Conservation (phyloP, 2,888 invertebrate species). For the Trichogramma dendrolimi region DNA sequence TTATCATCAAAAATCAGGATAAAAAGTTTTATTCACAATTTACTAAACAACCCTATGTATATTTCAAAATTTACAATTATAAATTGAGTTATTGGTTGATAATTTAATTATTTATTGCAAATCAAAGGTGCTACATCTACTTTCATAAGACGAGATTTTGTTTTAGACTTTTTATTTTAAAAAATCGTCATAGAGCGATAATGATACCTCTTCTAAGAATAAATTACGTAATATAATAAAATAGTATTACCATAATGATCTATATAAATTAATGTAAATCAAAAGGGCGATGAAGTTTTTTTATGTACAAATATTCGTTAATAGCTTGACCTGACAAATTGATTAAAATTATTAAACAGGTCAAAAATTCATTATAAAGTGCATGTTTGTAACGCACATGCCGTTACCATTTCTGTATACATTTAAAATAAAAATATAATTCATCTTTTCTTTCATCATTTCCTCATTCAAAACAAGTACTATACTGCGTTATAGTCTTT, state of each 20-base stretch:
- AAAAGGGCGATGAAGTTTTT: constrained; percentile 12
- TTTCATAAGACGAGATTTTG: too few species aligned
- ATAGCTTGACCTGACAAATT: constrained; percentile 8
- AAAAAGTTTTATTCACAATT: too few species aligned
- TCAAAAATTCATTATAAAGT: constrained; percentile 9
- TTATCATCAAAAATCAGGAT: too few species aligned
- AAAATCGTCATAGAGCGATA: constrained; percentile 6
- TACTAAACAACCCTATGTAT: too few species aligned
- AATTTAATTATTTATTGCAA: too few species aligned
- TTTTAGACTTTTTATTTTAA: not conserved
- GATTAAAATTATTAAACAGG: constrained; percentile 7
- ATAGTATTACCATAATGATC: not conserved
- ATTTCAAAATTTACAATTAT: too few species aligned
- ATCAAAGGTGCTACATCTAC: too few species aligned
- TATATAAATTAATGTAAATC: constrained; percentile 10
- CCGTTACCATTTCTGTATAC: not conserved
- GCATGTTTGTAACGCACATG: not conserved
- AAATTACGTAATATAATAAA: not conserved
- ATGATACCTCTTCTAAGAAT: not conserved
- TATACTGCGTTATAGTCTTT: constrained; percentile 16
- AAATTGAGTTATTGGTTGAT: too few species aligned
- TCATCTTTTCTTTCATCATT: constrained; percentile 14
- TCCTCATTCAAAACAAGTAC: constrained; percentile 15
- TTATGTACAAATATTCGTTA: constrained; percentile 21
- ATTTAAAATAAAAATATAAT: not conserved